Percentiles rank a stretch among this genome's conserved stretches.
These are phyloP conservation scores for Diorhabda carinulata DNA, from an alignment of 1,140 invertebrate genomes.

Conservation along the genomic window DNA sequence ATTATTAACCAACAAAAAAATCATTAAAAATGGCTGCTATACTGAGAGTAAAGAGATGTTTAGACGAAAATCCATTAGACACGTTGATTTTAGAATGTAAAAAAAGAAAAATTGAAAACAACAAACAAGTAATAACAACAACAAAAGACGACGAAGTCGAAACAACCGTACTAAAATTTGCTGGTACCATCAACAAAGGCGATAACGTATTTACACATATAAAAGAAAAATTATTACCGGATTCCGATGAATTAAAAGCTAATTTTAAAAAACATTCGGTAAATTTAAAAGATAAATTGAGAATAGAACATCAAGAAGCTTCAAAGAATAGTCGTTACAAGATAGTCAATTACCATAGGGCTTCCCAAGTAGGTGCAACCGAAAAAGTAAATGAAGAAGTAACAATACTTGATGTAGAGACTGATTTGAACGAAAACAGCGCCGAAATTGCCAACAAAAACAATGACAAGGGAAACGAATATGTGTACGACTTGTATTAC, in stretches of 20 bases:
- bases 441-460: constrained; percentile 1
- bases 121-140: constrained; percentile 22
- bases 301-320: constrained; percentile 47
- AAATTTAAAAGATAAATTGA: constrained; percentile 50
- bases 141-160: constrained; percentile 22
- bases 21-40: constrained; percentile 51
- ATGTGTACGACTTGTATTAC: constrained; percentile 56
- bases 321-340: constrained; percentile 51
- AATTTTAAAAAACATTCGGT: constrained; percentile 48
- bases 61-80: constrained; percentile 54
- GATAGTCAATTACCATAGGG: constrained; percentile 48
- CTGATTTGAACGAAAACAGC: constrained; percentile 36
- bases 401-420: constrained; percentile 47
- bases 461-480: constrained; percentile 40
- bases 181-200: constrained; percentile 52
- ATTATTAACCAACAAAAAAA: not conserved
- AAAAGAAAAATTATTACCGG: constrained; percentile 35
- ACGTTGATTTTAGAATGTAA: constrained; percentile 56
- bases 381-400: constrained; percentile 20
- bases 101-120: constrained; percentile 46
- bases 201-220: constrained; percentile 45
- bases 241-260: constrained; percentile 39
- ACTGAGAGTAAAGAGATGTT: constrained; percentile 55
- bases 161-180: constrained; percentile 53
- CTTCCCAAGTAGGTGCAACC: not conserved